Conservation (phyloP, 2,888 invertebrate species). For the Calephelis perditalis region DNA sequence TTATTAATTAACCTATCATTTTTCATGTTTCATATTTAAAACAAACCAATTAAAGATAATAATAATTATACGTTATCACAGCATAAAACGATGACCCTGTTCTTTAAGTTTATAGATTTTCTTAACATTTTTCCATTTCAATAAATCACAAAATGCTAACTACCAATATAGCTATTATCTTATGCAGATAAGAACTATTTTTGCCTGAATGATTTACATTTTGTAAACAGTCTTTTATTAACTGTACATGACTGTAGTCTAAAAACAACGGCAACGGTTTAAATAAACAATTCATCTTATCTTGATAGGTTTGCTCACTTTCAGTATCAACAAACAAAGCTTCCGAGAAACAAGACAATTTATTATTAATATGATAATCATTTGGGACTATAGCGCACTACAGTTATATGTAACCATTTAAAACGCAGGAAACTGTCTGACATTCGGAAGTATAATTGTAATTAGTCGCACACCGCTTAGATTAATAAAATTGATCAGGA, state of each 20-base stretch:
- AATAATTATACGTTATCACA: not conserved
- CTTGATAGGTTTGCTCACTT: slow-evolving; percentile 68
- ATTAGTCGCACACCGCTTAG: too few relatives aligned
- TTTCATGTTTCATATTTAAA: too few relatives aligned
- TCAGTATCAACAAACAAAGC: slow-evolving; percentile 53
- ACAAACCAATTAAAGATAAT: too few relatives aligned
- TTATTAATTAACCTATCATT: too few relatives aligned
- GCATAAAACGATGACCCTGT: not conserved
- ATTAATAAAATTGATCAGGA: too few relatives aligned
- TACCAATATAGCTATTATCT: not conserved
- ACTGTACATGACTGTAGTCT: slow-evolving; percentile 21
- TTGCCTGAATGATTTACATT: slow-evolving; percentile 10
- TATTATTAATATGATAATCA: slow-evolving; percentile 43
- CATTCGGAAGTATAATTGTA: too few relatives aligned
- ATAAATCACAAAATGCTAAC: not conserved
- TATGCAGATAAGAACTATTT: not conserved
- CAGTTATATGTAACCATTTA: not conserved
- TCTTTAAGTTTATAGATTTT: slow-evolving; percentile 6
- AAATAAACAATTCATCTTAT: slow-evolving; percentile 60
- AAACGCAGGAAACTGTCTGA: not conserved
- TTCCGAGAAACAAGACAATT: slow-evolving; percentile 52
- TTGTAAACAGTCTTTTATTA: slow-evolving; percentile 13
- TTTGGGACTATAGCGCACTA: not conserved
- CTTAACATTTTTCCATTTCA: slow-evolving; percentile 4
- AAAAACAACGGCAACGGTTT: slow-evolving; percentile 49